Evolutionary conservation across 2,113 vertebrate species (phyloP), one percentile per base, ranked within the genome.

Genomic region (Sylvia atricapilla): DNA sequence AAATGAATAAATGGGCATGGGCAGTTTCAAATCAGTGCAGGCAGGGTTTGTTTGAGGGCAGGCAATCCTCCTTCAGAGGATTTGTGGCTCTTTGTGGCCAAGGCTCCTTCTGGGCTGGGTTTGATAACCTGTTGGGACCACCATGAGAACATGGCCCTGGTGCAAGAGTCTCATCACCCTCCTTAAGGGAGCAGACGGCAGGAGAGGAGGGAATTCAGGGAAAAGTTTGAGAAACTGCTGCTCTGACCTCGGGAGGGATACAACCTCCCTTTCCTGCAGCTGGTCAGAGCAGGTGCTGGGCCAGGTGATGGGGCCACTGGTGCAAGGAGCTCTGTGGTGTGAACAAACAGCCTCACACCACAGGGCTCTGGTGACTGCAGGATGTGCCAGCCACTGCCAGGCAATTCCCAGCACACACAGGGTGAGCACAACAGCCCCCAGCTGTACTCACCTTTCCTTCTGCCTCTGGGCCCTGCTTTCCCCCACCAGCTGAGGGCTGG

Each of bases 321-420:
- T 52, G 64, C 46, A 58, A 21, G 44, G 52, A 63, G 7, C 11
- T 44, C 11, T 22, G n/a, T 11, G 22, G 33, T 22, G 21, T 13
- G 74, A 62, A 21, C 8, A 2, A 47, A 20, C 30, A 87, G 55
- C 91, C 56, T n/a, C 17, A 2, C 7, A n/a, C 6, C 33, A 2
- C n/a, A 4, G 63, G 58, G 52, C 50, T 80, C 49, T 15, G 33
- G 27, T 25, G 27, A 4, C 0, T 37, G 56, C 78, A 67, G 70
- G 67, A 18, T 7, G 33, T n/a, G 55, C 15, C 27, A 35, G 22
- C 5, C 53, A 35, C 19, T 1, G 63, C 2, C 2, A 68, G 53
- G 27, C 4, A 7, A 6, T 1, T 20, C 41, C 47, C 87, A 52
- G 35, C 43, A 9, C 52, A 44, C 66, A 1, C 39, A 1, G 0